Base-by-base conservation (phyloP, 2,888 invertebrate genomes). In the Cyclophora punctaria region DNA sequence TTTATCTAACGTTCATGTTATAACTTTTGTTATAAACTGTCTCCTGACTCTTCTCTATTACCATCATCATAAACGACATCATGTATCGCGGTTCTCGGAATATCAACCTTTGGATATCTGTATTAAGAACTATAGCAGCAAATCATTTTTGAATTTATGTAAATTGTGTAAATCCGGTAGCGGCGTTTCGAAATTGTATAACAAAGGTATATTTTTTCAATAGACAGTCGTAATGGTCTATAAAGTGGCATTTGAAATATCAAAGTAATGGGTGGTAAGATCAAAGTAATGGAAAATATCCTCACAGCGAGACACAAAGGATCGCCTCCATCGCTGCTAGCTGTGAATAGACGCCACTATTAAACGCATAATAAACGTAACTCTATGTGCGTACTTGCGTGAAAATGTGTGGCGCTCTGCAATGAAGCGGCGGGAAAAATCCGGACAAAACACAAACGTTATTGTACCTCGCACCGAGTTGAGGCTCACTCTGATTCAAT, bases 291-390 rank as follows among this genome's bases (percentile, higher is more conserved):
- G 20, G 20, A 64, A 63, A 64, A 66, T 60, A 66, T 63, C 55
- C 56, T 63, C 58, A 50, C 60, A 55, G 58, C 57, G 57, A 61
- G 60, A 62, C 63, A 70, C 62, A 67, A 68, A 66, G 68, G 62
- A 59, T 64, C 63, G 65, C 58, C 63, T 65, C 58, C 58, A 63
- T 57, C 59, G 62, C 57, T 58, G 62, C 61, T 62, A 62, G 66
- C 63, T 60, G 71, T 73, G 73, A 71, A 75, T 72, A 73, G 75
- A 69, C 73, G 70, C 70, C 66, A 70, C 70, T 71, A 71, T 75
- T 68, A 70, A 68, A 67, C 62, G 67, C 71, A 71, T 73, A 67
- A 73, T 77, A 75, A 73, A 74, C 65, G 71, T 73, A 78, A 77
- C 77, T 75, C 73, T 73, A 66, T 50, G 59, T 58, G 66, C 62